phyloP scores from a whole-genome alignment of 2,797 vertebrate genomes.

The Artibeus jamaicensis region DNA sequence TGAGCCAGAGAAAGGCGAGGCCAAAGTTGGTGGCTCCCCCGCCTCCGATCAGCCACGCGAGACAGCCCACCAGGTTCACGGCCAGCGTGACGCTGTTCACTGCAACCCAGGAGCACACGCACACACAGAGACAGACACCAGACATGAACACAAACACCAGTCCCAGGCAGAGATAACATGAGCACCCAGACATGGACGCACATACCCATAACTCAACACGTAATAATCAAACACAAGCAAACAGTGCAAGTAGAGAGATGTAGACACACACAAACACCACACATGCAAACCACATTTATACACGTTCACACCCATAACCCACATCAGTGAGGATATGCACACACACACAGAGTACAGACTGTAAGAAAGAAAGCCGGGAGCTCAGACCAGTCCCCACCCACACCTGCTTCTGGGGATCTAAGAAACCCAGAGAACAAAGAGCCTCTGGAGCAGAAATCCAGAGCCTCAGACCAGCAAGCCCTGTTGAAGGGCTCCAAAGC shows the following conservation, averaged over 20 bases:
- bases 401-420: not conserved
- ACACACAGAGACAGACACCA: constrained; percentile 75
- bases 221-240: constrained; percentile 73
- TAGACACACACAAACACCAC: not conserved
- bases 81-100: constrained; percentile 94
- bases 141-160: not conserved
- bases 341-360: constrained; percentile 53
- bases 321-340: constrained; percentile 51
- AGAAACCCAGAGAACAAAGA: not conserved
- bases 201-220: constrained; percentile 82
- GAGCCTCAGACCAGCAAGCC: not conserved
- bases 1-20: constrained; percentile 97
- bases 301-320: constrained; percentile 87
- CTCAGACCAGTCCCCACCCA: not conserved
- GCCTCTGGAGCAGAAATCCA: not conserved
- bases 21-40: constrained; percentile 98
- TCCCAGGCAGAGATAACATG: constrained; percentile 1
- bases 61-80: constrained; percentile 96
- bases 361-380: constrained; percentile 60
- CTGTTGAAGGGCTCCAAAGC: not conserved
- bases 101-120: constrained; percentile 83
- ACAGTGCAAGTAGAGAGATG: constrained; percentile 31
- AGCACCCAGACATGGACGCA: not conserved
- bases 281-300: constrained; percentile 20
- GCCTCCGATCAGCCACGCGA: constrained; percentile 98